phyloP scores from a whole-genome alignment of 2,113 vertebrate species.

The Ginglymostoma cirratum region DNA sequence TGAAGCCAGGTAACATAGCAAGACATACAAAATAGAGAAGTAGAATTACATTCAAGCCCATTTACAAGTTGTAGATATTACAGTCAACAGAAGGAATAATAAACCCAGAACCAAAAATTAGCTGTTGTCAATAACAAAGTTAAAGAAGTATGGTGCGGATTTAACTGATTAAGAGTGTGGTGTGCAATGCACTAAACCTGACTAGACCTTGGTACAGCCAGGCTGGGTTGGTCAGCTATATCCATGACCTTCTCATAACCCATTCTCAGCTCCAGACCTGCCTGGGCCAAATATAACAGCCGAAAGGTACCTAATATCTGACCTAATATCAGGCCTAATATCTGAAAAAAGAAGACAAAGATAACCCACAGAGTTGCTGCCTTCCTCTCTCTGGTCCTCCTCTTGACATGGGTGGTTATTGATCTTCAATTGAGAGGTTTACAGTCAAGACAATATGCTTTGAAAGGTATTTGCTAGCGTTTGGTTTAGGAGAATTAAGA shows the following conservation, averaged over 20 bases:
- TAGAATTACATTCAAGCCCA: background rate
- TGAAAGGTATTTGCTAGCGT: no score
- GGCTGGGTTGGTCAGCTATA: background rate
- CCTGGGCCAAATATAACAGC: background rate
- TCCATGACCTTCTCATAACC: no score
- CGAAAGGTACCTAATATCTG: background rate
- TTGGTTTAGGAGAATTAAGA: no score
- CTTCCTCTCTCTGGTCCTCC: background rate
- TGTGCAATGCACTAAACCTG: background rate
- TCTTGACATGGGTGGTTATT: background rate
- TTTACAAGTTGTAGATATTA: background rate
- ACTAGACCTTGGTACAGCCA: background rate
- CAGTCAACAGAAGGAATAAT: background rate
- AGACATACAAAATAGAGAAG: background rate
- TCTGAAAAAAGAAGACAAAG: background rate
- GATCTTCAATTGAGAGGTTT: no score
- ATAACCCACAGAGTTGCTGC: background rate
- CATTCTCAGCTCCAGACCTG: background rate
- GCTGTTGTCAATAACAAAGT: background rate
- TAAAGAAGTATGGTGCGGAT: background rate
- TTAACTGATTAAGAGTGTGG: background rate
- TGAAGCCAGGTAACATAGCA: background rate
- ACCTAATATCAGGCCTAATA: no score
- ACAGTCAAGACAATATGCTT: no score
- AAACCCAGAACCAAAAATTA: background rate